Conservation (phyloP, 2,797 vertebrate species). For the Pseudochirops cupreus region DNA sequence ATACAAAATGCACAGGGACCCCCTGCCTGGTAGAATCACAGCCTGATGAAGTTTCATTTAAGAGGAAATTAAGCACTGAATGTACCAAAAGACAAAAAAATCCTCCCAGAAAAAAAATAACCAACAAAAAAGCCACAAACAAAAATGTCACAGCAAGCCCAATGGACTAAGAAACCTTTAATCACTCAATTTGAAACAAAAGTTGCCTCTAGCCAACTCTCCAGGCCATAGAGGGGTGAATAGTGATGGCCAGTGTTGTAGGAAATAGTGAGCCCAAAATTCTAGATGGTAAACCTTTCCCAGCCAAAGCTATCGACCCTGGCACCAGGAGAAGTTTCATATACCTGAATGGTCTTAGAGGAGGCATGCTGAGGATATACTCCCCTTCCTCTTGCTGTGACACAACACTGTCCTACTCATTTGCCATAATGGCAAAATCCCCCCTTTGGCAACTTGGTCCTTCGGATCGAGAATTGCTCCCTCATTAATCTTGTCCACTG, state of each 20-base stretch:
- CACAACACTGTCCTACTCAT: background rate
- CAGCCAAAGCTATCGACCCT: background rate
- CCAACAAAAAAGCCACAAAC: background rate
- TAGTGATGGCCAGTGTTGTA: background rate
- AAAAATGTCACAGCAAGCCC: background rate
- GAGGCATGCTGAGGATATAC: background rate
- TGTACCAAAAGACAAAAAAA: background rate
- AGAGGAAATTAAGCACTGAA: constrained; percentile 5
- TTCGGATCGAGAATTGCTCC: background rate
- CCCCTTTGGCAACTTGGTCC: background rate
- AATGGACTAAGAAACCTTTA: background rate
- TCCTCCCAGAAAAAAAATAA: background rate
- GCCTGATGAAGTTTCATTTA: constrained; percentile 6
- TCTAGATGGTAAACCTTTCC: background rate
- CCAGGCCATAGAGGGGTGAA: background rate
- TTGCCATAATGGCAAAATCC: background rate
- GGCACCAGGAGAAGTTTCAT: background rate
- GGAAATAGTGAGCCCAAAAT: background rate
- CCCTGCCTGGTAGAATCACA: background rate
- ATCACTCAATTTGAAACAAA: constrained; percentile 1
- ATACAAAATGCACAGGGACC: background rate
- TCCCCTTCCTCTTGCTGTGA: background rate
- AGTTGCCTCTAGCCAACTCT: background rate
- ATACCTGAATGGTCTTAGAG: background rate
- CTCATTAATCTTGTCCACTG: background rate